Percentiles rank a stretch among this genome's conserved stretches.
Conservation (phyloP, 2,888 invertebrate genomes). For the Andrena haemorrhoa region DNA sequence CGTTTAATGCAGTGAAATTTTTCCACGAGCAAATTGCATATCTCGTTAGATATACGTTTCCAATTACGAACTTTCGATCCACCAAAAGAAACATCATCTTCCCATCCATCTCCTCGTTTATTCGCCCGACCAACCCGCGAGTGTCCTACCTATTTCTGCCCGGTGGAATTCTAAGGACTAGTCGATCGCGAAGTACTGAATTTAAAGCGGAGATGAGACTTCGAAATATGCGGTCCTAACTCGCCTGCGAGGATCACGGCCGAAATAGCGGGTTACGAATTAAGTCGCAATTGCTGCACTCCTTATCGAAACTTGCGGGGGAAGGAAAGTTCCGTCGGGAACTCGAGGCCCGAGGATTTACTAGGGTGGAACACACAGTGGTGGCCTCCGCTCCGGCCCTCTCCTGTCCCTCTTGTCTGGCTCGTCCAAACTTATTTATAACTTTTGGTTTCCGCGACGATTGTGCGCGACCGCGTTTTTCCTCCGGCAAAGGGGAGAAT, state of each 20-base stretch:
- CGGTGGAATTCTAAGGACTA: slow-evolving; percentile 1
- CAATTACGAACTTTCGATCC: no score
- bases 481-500: slow-evolving; percentile 32
- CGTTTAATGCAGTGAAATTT: no score
- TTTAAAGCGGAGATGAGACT: slow-evolving; percentile 48
- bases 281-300: slow-evolving; percentile 64
- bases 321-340: slow-evolving; percentile 55
- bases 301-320: slow-evolving; percentile 59
- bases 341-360: slow-evolving; percentile 55
- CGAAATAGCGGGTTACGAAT: slow-evolving; percentile 64
- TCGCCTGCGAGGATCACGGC: slow-evolving; percentile 29
- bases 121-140: background rate
- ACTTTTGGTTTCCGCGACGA: slow-evolving; percentile 58
- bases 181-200: slow-evolving; percentile 48
- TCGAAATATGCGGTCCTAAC: slow-evolving; percentile 55
- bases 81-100: no score
- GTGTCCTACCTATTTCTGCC: background rate
- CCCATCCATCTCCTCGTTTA: no score
- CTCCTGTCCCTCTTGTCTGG: background rate
- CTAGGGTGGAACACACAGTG: slow-evolving; percentile 35
- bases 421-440: slow-evolving; percentile 58
- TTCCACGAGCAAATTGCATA: no score
- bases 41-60: no score
- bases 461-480: slow-evolving; percentile 31
- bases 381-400: background rate